Conservation (phyloP, 2,113 vertebrate species). For the Xiphophorus couchianus region DNA sequence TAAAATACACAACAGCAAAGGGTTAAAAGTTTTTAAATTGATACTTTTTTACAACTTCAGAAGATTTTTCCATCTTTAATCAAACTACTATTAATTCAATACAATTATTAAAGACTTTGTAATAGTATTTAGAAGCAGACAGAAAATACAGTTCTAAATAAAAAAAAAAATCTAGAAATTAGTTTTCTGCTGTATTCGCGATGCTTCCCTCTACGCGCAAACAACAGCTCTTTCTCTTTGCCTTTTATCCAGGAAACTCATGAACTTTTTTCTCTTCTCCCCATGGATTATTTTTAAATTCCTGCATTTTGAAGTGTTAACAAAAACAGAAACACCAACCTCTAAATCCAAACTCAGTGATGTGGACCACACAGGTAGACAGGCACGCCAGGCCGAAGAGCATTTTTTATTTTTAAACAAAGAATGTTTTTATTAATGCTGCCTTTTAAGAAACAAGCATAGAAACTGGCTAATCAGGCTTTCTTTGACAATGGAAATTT, state of each 20-base stretch:
- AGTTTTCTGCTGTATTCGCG: too few relatives aligned
- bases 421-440: not conserved
- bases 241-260: not conserved
- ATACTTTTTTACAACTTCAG: too few relatives aligned
- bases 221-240: not conserved
- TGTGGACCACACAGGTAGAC: not conserved
- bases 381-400: not conserved
- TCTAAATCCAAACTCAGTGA: not conserved
- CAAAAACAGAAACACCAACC: not conserved
- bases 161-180: too few relatives aligned
- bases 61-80: too few relatives aligned
- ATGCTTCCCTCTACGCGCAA: not conserved
- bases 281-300: not conserved
- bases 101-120: too few relatives aligned
- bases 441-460: not conserved
- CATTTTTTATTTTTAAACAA: not conserved
- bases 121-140: too few relatives aligned
- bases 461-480: not conserved
- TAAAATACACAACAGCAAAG: too few relatives aligned
- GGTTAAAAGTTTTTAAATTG: too few relatives aligned
- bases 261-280: not conserved
- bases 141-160: too few relatives aligned
- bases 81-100: too few relatives aligned
- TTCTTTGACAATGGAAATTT: not conserved
- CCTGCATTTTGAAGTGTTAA: not conserved